Evolutionary conservation across 2,797 vertebrate genomes (phyloP).

Genomic region (Pseudopleuronectes americanus): DNA sequence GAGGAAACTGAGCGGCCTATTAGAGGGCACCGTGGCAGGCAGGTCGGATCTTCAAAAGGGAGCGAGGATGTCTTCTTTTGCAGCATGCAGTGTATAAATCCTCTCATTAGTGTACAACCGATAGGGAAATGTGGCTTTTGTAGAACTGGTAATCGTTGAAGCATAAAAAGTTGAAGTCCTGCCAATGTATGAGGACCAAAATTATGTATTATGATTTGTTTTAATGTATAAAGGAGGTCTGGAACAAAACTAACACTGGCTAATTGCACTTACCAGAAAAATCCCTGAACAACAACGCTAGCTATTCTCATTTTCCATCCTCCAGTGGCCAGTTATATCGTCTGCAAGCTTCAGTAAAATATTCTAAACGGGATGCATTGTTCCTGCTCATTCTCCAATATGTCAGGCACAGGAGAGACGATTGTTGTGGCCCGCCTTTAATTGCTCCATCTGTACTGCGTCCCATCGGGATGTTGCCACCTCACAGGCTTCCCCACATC

Average conservation of each 20-base stretch:
- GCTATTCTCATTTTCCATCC: conserved; percentile 61
- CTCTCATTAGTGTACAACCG: conserved; percentile 3
- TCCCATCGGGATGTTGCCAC: conserved; percentile 63
- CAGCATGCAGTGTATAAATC: conserved; percentile 1
- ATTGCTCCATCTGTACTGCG: conserved; percentile 78
- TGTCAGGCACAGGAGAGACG: conserved; percentile 68
- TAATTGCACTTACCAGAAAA: conserved; percentile 48
- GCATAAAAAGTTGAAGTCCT: conserved; percentile 21
- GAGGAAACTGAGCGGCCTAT: conserved; percentile 57
- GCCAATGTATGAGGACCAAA: not conserved
- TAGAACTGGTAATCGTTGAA: not conserved
- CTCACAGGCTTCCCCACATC: conserved; percentile 61
- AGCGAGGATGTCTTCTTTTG: conserved; percentile 33
- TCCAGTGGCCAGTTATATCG: conserved; percentile 84
- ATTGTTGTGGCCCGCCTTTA: conserved; percentile 77
- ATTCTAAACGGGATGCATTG: conserved; percentile 79
- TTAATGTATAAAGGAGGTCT: conserved; percentile 10
- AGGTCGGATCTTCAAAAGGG: conserved; percentile 38
- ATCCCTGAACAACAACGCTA: conserved; percentile 58
- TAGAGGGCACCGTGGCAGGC: conserved; percentile 44
- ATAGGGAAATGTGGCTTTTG: conserved; percentile 11
- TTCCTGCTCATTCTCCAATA: conserved; percentile 77
- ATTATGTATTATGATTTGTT: conserved; percentile 1
- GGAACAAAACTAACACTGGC: conserved; percentile 15
- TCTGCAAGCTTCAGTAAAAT: conserved; percentile 75